phyloP scores from a whole-genome alignment of 2,888 invertebrate genomes.

The Homarus gammarus region DNA sequence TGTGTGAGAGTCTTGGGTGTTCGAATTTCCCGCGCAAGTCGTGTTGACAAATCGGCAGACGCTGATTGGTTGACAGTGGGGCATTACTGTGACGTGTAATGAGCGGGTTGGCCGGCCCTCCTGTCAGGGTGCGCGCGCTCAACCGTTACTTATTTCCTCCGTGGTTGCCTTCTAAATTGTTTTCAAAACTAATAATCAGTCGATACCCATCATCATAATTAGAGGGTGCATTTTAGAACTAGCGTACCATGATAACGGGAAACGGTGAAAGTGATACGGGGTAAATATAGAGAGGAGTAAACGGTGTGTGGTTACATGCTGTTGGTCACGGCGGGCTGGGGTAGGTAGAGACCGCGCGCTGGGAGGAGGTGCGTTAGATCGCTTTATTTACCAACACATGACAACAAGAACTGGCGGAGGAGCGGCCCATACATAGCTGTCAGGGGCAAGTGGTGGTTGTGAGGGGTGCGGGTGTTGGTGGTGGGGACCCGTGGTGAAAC shows the following conservation, averaged over 20 bases:
- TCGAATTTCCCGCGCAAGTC: slow-evolving; percentile 43
- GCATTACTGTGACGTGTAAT: slow-evolving; percentile 57
- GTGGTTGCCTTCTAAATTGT: slow-evolving; percentile 52
- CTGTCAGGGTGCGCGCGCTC: slow-evolving; percentile 45
- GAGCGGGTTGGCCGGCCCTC: slow-evolving; percentile 53
- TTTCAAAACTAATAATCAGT: slow-evolving; percentile 50
- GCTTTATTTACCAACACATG: no score
- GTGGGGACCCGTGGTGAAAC: no score
- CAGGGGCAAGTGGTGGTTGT: no score
- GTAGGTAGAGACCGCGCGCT: no score
- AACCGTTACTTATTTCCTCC: slow-evolving; percentile 49
- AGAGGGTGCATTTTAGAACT: slow-evolving; percentile 14
- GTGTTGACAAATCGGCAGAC: slow-evolving; percentile 50
- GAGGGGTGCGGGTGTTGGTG: no score
- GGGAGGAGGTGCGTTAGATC: no score
- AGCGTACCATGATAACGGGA: slow-evolving; percentile 31
- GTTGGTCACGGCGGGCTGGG: no score
- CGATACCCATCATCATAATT: slow-evolving; percentile 46
- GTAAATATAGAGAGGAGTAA: slow-evolving; percentile 15
- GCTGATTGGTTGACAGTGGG: slow-evolving; percentile 53
- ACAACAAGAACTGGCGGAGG: no score
- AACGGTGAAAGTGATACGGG: slow-evolving; percentile 27
- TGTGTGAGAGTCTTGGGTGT: slow-evolving; percentile 35
- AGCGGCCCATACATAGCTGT: no score
- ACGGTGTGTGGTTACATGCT: no score